A percentile compares a stretch with the other conserved stretches of the same genome.
These are phyloP conservation scores for Apistogramma diplotaenia DNA, from an alignment of 2,113 vertebrate species.

Conservation along the genomic window DNA sequence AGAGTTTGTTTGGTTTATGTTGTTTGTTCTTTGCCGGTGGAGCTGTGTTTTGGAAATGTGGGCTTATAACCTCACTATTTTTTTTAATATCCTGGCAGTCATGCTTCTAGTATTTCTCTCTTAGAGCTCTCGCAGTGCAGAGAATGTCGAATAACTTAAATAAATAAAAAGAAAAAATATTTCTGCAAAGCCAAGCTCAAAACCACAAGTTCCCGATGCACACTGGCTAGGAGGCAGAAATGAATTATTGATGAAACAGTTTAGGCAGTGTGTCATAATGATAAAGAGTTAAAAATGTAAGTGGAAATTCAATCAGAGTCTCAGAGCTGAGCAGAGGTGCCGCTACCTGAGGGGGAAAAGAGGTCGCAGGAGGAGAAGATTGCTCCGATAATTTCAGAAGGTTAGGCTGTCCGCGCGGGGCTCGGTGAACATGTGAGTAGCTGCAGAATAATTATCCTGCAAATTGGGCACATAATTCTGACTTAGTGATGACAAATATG, in stretches of 20 bases:
- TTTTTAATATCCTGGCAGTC: not conserved
- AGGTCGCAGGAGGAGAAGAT: not conserved
- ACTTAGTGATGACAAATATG: not conserved
- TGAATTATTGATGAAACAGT: conserved; percentile 32
- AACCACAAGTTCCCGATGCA: not conserved
- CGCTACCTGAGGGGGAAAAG: not conserved
- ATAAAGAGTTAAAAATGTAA: not conserved
- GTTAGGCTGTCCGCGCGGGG: not conserved
- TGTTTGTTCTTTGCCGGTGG: not conserved
- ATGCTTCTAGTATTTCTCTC: not conserved
- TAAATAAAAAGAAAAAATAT: not conserved
- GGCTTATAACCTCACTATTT: no score
- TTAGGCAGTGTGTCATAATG: not conserved
- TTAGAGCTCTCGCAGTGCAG: not conserved
- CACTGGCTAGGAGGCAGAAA: not conserved
- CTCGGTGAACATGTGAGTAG: not conserved
- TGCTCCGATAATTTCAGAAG: not conserved
- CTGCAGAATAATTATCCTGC: not conserved
- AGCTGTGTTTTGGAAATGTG: not conserved
- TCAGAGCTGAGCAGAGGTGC: not conserved
- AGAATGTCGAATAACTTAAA: not conserved
- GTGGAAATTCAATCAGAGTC: conserved; percentile 6
- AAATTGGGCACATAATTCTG: not conserved
- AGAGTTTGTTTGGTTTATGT: no score
- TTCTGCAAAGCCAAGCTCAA: not conserved